Conservation (phyloP, 2,888 invertebrate genomes). For the Diaperis boleti region DNA sequence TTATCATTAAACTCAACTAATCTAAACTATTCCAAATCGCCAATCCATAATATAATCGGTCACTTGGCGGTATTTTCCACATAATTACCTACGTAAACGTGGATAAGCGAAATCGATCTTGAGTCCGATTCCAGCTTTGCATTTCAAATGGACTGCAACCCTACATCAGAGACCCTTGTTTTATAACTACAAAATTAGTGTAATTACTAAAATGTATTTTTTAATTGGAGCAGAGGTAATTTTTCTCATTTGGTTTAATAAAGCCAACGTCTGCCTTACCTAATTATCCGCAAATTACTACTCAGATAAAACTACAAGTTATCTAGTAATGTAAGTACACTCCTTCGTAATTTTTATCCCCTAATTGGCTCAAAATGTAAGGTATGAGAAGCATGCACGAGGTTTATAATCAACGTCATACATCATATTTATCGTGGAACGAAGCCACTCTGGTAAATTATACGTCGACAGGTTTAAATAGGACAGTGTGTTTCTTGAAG, state of each 20-base stretch:
- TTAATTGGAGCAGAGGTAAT: neutral
- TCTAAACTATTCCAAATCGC: neutral
- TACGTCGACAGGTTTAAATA: neutral
- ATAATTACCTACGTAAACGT: conserved; percentile 9
- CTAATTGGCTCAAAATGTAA: neutral
- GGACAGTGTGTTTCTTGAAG: no score
- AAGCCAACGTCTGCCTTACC: neutral
- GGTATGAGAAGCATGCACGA: conserved; percentile 4
- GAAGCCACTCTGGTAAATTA: conserved; percentile 2
- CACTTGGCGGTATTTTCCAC: conserved; percentile 6
- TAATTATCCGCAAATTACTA: neutral
- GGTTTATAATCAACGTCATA: conserved; percentile 4
- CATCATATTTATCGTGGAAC: conserved; percentile 12
- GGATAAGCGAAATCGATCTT: conserved; percentile 3
- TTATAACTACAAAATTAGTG: neutral
- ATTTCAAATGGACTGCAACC: neutral
- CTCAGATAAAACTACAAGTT: neutral
- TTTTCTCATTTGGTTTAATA: neutral
- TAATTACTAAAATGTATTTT: conserved; percentile 3
- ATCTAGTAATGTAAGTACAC: conserved; percentile 7
- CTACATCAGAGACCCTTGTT: neutral
- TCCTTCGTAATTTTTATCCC: neutral
- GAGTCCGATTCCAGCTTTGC: neutral
- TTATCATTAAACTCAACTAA: conserved; percentile 5
- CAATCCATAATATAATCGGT: conserved; percentile 4